phyloP scores from a whole-genome alignment of 2,888 invertebrate species.

The Lasiommata megera region DNA sequence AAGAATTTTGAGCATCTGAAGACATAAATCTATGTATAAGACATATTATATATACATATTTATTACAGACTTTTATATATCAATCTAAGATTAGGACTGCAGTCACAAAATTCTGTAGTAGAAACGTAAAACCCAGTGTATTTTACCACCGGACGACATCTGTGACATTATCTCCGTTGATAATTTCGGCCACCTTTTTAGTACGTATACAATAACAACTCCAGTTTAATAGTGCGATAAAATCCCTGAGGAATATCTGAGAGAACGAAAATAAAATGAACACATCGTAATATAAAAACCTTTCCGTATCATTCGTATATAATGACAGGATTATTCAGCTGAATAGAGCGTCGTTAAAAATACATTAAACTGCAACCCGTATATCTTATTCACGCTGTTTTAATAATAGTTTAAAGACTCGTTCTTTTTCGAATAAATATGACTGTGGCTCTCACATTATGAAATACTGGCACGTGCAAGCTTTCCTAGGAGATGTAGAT shows the following conservation, averaged over 20 bases:
- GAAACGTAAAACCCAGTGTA: no score
- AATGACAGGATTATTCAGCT: conserved; percentile 29
- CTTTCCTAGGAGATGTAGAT: no score
- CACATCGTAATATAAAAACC: conserved; percentile 29
- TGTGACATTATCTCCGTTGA: conserved; percentile 5
- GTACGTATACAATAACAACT: conserved; percentile 8
- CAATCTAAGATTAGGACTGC: no score
- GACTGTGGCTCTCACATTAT: neutral
- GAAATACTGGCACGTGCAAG: neutral
- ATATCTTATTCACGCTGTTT: conserved; percentile 36
- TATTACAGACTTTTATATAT: no score
- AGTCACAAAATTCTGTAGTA: no score
- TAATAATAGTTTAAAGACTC: conserved; percentile 15
- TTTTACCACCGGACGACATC: neutral
- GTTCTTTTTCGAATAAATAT: conserved; percentile 9
- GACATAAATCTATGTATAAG: no score
- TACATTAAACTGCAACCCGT: conserved; percentile 33
- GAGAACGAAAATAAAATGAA: conserved; percentile 23
- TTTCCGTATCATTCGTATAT: conserved; percentile 25
- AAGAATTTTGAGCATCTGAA: no score
- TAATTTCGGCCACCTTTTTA: conserved; percentile 6
- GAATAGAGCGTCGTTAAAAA: conserved; percentile 35
- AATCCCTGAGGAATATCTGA: conserved; percentile 20
- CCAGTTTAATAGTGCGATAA: conserved; percentile 18
- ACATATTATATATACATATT: no score